Conservation (phyloP, 2,113 vertebrate genomes). For the Lagopus muta region DNA sequence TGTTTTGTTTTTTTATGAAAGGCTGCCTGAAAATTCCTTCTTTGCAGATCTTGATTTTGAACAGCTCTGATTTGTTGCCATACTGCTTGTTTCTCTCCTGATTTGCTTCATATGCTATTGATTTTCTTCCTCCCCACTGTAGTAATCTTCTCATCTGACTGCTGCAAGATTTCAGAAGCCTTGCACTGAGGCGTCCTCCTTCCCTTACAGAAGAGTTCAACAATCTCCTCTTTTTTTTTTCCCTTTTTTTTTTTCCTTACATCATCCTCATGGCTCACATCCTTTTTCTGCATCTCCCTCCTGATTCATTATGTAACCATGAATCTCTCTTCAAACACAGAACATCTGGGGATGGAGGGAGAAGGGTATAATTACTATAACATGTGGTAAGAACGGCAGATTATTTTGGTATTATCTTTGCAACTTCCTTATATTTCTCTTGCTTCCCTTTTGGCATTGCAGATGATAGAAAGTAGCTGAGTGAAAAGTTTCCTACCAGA, state of each 20-base stretch:
- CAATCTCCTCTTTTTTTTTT: not conserved
- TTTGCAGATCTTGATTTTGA: not conserved
- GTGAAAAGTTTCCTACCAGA: slow-evolving; percentile 40
- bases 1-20: not conserved
- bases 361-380: slow-evolving; percentile 50
- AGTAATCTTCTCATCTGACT: slow-evolving; percentile 8
- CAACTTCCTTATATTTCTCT: slow-evolving; percentile 59
- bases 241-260: not conserved
- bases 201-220: slow-evolving; percentile 28
- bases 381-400: slow-evolving; percentile 40
- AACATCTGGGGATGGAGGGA: slow-evolving; percentile 60
- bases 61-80: not conserved
- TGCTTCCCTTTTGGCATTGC: slow-evolving; percentile 36
- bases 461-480: not conserved
- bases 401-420: slow-evolving; percentile 67
- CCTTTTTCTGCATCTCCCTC: slow-evolving; percentile 40
- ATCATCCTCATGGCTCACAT: slow-evolving; percentile 53
- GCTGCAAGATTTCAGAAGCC: slow-evolving; percentile 1
- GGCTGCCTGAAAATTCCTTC: not conserved
- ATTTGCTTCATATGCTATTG: not conserved
- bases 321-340: slow-evolving; percentile 58
- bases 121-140: not conserved
- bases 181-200: not conserved
- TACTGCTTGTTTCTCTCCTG: not conserved
- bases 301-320: slow-evolving; percentile 62